These are phyloP conservation scores for Glomeris marginata DNA, from an alignment of 2,888 invertebrate species.

Conservation along the genomic window DNA sequence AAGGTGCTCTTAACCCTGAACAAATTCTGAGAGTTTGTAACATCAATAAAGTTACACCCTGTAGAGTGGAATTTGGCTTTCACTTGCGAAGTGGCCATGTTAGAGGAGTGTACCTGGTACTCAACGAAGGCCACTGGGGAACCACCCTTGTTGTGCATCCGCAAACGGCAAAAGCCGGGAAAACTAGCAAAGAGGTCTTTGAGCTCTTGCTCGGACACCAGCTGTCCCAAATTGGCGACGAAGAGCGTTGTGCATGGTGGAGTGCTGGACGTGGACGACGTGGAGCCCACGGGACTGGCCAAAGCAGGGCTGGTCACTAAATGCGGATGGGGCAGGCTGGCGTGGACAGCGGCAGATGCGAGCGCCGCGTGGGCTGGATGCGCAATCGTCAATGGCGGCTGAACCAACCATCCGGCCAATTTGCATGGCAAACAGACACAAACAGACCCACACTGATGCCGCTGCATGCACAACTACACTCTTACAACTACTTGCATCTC, in stretches of 20 bases:
- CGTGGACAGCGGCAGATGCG: slow-evolving; percentile 53
- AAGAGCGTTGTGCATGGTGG: slow-evolving; percentile 95
- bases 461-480: background rate
- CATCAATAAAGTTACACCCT: too few relatives aligned
- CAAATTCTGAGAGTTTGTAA: too few relatives aligned
- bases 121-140: slow-evolving; percentile 97
- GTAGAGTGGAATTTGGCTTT: too few relatives aligned
- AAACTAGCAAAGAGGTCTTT: slow-evolving; percentile 98
- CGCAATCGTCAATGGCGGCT: slow-evolving; percentile 44
- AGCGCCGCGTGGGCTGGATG: slow-evolving; percentile 37
- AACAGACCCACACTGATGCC: slow-evolving; percentile 3
- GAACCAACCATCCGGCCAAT: slow-evolving; percentile 19
- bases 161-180: slow-evolving; percentile 95
- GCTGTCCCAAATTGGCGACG: slow-evolving; percentile 95
- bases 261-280: slow-evolving; percentile 44
- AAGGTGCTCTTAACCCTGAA: too few relatives aligned
- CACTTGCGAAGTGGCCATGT: too few relatives aligned
- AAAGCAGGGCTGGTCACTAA: slow-evolving; percentile 74
- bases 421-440: slow-evolving; percentile 5
- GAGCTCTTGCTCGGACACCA: slow-evolving; percentile 94
- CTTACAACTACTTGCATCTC: background rate
- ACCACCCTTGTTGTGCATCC: slow-evolving; percentile 62
- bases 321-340: slow-evolving; percentile 61
- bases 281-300: slow-evolving; percentile 70
- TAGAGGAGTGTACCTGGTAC: slow-evolving; percentile 44